Conservation (phyloP, 2,888 invertebrate genomes). For the Phymatocera aterrima region DNA sequence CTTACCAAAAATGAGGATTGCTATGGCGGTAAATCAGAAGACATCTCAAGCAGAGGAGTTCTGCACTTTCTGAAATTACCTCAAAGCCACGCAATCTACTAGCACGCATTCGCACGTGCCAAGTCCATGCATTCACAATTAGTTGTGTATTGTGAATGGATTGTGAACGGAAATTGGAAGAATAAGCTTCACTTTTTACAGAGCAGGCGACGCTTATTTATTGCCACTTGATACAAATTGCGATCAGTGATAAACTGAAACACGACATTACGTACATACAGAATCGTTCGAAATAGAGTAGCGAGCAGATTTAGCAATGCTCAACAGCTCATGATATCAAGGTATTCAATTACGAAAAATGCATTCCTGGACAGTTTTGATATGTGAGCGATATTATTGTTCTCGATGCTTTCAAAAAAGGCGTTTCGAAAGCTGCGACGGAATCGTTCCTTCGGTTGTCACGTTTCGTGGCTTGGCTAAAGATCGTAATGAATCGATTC, state of each 20-base stretch:
- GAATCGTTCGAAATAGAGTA: not conserved
- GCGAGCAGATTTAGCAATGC: not conserved
- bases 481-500: conserved; percentile 34
- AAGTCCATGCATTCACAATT: not conserved
- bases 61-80: not conserved
- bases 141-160: not conserved
- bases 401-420: not conserved
- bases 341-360: no score
- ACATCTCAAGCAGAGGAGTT: not conserved
- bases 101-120: not conserved
- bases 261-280: not conserved
- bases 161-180: conserved; percentile 3
- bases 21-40: not conserved
- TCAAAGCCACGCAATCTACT: not conserved
- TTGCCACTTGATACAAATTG: not conserved
- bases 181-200: not conserved
- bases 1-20: not conserved
- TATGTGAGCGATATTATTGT: no score
- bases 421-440: not conserved
- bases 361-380: no score
- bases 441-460: conserved; percentile 16
- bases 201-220: not conserved
- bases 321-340: no score
- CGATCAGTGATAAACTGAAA: not conserved
- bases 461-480: conserved; percentile 21